A percentile compares a stretch with the other conserved stretches of the same genome.
Evolutionary conservation across 2,113 vertebrate species (phyloP).

Genomic region (Eurystomus gularis): DNA sequence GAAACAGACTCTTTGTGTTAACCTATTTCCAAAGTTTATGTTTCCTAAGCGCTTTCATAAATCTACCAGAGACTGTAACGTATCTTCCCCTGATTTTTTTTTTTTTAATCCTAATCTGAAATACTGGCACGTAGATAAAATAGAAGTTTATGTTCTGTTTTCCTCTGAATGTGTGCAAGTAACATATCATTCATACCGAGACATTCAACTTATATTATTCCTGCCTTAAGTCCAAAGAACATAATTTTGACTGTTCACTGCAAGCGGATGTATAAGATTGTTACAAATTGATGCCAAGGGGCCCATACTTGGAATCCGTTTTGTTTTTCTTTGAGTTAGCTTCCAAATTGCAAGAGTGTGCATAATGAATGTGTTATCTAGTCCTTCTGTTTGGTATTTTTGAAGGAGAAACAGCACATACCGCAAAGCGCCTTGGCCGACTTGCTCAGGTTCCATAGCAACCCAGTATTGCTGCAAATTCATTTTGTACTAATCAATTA

Average conservation of each 20-base stretch:
- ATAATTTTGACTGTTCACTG: constrained; percentile 43
- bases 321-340: constrained; percentile 56
- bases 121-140: constrained; percentile 4
- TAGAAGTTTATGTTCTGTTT: constrained; percentile 20
- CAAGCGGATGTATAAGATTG: constrained; percentile 11
- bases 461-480: constrained; percentile 37
- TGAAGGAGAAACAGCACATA: constrained; percentile 58
- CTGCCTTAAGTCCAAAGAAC: constrained; percentile 53
- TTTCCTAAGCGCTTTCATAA: constrained; percentile 32
- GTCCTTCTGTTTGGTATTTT: constrained; percentile 65
- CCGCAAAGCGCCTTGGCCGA: constrained; percentile 34
- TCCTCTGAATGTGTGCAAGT: not conserved
- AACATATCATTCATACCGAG: constrained; percentile 14
- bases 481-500: constrained; percentile 47
- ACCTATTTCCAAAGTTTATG: constrained; percentile 36
- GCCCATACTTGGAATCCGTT: constrained; percentile 27
- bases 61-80: not conserved
- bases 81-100: not conserved
- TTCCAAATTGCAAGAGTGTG: constrained; percentile 43
- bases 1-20: not conserved
- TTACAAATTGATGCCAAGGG: constrained; percentile 62
- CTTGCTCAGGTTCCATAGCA: constrained; percentile 62
- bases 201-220: not conserved
- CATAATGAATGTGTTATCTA: constrained; percentile 66
- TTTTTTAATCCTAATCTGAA: constrained; percentile 33